Evolutionary conservation across 2,888 invertebrate genomes (phyloP), one percentile per base, ranked within the genome.

Genomic region (Drosophila pullipes): DNA sequence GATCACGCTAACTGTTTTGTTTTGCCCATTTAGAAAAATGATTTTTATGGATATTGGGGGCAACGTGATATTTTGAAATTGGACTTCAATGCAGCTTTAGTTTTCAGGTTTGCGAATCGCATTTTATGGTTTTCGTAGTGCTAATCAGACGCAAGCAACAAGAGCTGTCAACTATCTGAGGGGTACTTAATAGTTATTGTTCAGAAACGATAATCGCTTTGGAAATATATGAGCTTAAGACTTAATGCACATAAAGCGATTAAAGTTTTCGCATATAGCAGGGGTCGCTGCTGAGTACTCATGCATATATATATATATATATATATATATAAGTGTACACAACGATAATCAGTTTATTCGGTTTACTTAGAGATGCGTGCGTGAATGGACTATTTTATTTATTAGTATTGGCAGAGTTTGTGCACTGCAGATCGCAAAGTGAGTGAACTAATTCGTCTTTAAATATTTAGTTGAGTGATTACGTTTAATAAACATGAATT

Each of bases 61-160:
- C 7, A 9, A 47, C 3, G 2, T 25, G 7, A 13, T 22, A 22
- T 47, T 47, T 9, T 25, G 7, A 47, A 47, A 16, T 25, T 25
- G 22, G 47, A 13, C 22, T 44, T 13, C 3, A 22, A 22, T 22
- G 6, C 22, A 59, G 47, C 28, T 63, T 4, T 5, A 10, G 25
- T 52, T 58, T 76, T 22, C 31, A 31, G 1, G 35, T 18, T 25
- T 35, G 5, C 6, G 28, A 18, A 35, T 25, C 10, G 33, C 13
- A 6, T 44, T 62, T 47, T 41, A 49, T 65, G 70, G 60, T 54
- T 74, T 50, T 6, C 0, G 11, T 4, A 47, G 10, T n/a, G 60
- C 41, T 78, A 78, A 75, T 78, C 78, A 39, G 59, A 11, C 52
- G 25, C 30, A 64, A 71, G 53, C 37, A 66, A 44, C 31, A 49